phyloP scores from a whole-genome alignment of 2,113 vertebrate genomes.

The human (Homo sapiens) region DNA sequence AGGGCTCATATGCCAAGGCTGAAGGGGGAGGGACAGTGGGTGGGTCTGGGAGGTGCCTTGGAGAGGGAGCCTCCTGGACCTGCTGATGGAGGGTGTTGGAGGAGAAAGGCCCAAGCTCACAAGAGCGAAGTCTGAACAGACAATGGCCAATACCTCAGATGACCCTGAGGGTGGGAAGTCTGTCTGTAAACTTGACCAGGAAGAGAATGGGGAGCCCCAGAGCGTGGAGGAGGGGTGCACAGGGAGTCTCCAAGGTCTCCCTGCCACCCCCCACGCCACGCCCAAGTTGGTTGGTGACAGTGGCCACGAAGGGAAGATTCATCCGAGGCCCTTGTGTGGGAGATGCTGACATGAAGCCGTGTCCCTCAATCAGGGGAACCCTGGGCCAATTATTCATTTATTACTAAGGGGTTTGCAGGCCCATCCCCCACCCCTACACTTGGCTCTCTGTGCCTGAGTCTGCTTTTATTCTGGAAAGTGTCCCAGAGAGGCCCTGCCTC shows the following conservation, averaged over 20 bases:
- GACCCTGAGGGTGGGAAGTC: accelerated
- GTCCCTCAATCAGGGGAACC: conserved; percentile 74
- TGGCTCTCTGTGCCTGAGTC: neutral
- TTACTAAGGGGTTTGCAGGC: conserved; percentile 79
- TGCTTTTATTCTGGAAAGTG: conserved; percentile 29
- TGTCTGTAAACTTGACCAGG: neutral
- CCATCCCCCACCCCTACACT: conserved; percentile 66
- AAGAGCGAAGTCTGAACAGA: neutral
- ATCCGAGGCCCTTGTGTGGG: neutral
- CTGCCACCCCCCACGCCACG: neutral
- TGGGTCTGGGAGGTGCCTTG: neutral
- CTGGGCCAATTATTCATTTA: conserved; percentile 81
- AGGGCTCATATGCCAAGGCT: too few relatives aligned
- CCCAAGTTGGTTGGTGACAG: neutral
- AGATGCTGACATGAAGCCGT: neutral
- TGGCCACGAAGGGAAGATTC: neutral
- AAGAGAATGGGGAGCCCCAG: neutral
- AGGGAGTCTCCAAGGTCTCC: neutral
- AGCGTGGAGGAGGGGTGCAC: accelerated
- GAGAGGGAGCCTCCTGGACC: neutral
- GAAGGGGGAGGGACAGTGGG: too few relatives aligned
- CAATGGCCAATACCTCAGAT: neutral
- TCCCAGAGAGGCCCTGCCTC: neutral
- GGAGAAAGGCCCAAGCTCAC: neutral
- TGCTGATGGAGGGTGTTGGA: neutral